Conservation (phyloP, 2,888 invertebrate species). For the Calliopum simillimum region DNA sequence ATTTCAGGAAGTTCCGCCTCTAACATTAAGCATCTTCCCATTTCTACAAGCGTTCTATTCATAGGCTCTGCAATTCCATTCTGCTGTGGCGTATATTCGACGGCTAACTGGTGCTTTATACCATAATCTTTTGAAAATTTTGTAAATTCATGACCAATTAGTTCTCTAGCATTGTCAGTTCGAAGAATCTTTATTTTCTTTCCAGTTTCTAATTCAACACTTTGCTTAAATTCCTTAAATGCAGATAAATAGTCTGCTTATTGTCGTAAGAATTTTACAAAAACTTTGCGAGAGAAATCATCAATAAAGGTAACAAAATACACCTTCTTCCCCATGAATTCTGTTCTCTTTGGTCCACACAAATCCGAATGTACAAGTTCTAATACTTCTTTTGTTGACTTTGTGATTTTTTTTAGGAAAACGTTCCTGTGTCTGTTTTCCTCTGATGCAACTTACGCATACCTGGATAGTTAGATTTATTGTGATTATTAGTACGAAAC, state of each 20-base stretch:
- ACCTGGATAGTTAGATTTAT: too few species aligned
- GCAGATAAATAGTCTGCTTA: too few species aligned
- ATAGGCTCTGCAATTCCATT: conserved; percentile 31
- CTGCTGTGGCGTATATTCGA: conserved; percentile 31
- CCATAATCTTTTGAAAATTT: conserved; percentile 17
- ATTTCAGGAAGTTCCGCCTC: conserved; percentile 46
- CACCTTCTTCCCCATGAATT: conserved; percentile 35
- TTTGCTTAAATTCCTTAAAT: too few species aligned
- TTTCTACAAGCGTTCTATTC: conserved; percentile 31
- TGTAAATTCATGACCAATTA: conserved; percentile 6
- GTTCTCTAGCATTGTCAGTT: too few species aligned
- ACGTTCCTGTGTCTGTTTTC: too few species aligned
- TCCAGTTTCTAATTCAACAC: too few species aligned
- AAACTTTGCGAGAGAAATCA: conserved; percentile 29
- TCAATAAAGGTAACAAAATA: conserved; percentile 45
- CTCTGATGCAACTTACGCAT: conserved; percentile 27
- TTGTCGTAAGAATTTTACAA: neutral
- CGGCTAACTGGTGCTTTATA: conserved; percentile 22
- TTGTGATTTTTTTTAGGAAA: too few species aligned
- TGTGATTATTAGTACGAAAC: too few species aligned
- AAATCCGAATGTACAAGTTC: too few species aligned
- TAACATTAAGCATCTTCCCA: conserved; percentile 46
- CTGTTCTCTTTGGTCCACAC: conserved; percentile 19
- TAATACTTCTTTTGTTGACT: neutral
- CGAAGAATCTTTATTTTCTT: too few species aligned